Evolutionary conservation across 2,113 vertebrate species (phyloP), one percentile per base, ranked within the genome.

Genomic region (Myotis brandtii): DNA sequence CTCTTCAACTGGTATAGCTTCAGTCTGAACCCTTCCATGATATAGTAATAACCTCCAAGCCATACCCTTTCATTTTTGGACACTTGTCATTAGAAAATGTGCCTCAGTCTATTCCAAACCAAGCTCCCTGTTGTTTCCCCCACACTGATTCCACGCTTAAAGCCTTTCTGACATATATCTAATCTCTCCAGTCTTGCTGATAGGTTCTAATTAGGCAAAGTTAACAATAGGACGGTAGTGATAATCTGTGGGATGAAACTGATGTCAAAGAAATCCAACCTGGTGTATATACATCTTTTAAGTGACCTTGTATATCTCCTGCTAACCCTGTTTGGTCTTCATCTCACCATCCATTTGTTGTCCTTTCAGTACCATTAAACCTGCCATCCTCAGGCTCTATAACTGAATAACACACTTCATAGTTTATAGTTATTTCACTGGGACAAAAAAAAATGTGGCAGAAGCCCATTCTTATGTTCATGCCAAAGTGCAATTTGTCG

Each of bases 291-390:
- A 62, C 96, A 93, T 96, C 96, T 98, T 97, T 93, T 96, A 97
- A 98, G 95, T 97, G 98, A 97, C 96, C 97, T 98, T 97, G 93
- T 97, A 50, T 89, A 97, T 97, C 97, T 98, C 96, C 93, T 96
- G 88, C 88, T 82, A 96, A 98, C 95, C 66, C 96, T 97, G 43
- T 96, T 97, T 97, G 95, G 86, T 98, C 96, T 97, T 96, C 87
- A 96, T 85, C 86, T 98, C 95, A 27, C 91, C 96, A 97, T 86
- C 84, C 92, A 98, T 98, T 97, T 96, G 91, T 96, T 96, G 96
- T 96, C 90, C 80, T 98, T 97, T 97, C 93, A 97, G 94, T 97
- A 82, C 89, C 94, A 98, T 98, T 97, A 98, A 98, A 97, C 91
- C 85, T 98, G 94, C 97, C 94, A 96, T 97, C 86, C 89, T 95